Evolutionary conservation across 2,113 vertebrate genomes (phyloP).

Genomic region (Oryzias curvinotus): DNA sequence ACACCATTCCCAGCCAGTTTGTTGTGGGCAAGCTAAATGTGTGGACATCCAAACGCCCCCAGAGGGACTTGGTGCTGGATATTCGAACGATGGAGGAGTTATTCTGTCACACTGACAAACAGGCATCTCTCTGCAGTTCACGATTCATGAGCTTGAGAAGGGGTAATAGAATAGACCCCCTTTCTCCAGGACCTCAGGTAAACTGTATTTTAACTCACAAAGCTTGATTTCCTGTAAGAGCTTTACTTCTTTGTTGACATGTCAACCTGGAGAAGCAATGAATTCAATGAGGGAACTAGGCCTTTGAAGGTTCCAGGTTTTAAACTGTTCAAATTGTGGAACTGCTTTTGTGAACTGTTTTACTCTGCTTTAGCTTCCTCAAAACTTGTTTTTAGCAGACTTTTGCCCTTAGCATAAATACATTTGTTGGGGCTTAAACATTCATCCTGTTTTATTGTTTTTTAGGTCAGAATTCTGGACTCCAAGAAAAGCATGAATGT

Average conservation of each 20-base stretch:
- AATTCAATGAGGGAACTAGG: conserved; percentile 26
- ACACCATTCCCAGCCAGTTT: conserved; percentile 77
- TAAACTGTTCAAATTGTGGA: conserved; percentile 12
- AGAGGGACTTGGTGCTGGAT: conserved; percentile 75
- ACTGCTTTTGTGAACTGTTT: neutral
- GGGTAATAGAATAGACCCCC: conserved; percentile 35
- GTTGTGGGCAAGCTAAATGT: conserved; percentile 78
- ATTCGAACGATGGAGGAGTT: conserved; percentile 80
- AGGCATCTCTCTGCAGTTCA: conserved; percentile 17
- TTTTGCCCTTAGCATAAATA: no score
- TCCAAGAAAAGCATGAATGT: conserved; percentile 80
- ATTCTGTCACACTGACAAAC: conserved; percentile 76
- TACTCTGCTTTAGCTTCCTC: conserved; percentile 33
- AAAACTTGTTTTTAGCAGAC: neutral
- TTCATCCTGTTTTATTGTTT: conserved; percentile 10
- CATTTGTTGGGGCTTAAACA: neutral
- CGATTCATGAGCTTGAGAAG: conserved; percentile 36
- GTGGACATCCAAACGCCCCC: conserved; percentile 72
- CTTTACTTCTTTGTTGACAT: neutral
- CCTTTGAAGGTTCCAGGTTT: conserved; percentile 17
- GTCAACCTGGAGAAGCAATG: conserved; percentile 22
- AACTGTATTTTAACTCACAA: neutral
- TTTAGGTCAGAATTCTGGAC: conserved; percentile 75
- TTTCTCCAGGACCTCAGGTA: conserved; percentile 52
- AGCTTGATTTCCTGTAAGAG: neutral